Percentiles rank a stretch among this genome's conserved stretches.
phyloP scores from a whole-genome alignment of 2,113 vertebrate species.

The Tupaia tana region DNA sequence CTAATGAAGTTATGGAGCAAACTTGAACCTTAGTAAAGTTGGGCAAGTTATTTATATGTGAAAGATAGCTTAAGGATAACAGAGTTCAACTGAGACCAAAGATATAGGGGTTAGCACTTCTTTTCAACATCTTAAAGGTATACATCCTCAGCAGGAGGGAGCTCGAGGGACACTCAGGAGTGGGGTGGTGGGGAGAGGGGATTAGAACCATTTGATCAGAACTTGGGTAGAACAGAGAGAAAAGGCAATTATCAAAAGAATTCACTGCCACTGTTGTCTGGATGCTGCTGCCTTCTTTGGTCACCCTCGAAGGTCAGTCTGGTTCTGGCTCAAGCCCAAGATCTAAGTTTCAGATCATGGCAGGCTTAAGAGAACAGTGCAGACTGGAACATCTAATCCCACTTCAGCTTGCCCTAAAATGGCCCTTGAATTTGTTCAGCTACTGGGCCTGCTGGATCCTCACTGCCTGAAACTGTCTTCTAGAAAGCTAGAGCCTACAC shows the following conservation, averaged over 20 bases:
- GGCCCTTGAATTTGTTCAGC: constrained; percentile 32
- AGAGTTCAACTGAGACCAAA: background rate
- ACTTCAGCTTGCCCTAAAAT: constrained; percentile 55
- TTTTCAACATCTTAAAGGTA: background rate
- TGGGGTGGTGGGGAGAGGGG: rapidly evolving
- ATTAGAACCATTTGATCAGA: background rate
- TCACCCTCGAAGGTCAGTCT: constrained; percentile 40
- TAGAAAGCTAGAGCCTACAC: constrained; percentile 2
- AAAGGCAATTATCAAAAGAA: background rate
- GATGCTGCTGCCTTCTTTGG: background rate
- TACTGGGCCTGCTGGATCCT: background rate
- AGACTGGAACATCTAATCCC: constrained; percentile 75
- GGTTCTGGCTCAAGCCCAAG: constrained; percentile 60
- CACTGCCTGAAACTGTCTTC: constrained; percentile 8
- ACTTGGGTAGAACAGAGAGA: background rate
- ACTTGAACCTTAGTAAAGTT: background rate
- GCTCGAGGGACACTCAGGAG: background rate
- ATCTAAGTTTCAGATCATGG: constrained; percentile 66
- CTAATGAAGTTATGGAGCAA: background rate
- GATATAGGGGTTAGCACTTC: background rate
- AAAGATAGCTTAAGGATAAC: background rate
- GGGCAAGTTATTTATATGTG: background rate
- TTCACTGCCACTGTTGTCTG: background rate
- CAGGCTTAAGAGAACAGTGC: constrained; percentile 62
- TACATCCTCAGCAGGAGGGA: background rate